Conservation (phyloP, 2,113 vertebrate species). For the Sapayoa aenigma region DNA sequence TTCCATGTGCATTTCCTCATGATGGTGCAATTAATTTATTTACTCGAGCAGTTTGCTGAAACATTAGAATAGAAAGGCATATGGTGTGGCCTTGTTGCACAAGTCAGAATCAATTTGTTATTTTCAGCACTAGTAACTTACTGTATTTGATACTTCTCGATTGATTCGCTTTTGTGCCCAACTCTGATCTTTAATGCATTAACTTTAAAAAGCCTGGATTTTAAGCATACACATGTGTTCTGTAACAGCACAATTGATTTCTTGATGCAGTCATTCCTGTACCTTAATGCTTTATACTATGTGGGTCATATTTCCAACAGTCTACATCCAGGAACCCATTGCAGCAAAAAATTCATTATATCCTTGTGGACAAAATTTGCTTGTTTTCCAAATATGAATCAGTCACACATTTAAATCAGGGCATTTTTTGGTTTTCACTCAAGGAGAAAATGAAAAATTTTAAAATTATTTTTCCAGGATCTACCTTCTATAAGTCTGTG, state of each 20-base stretch:
- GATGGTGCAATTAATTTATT: slow-evolving; percentile 25
- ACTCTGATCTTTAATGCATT: background rate
- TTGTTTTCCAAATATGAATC: background rate
- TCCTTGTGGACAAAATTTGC: background rate
- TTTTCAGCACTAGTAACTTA: background rate
- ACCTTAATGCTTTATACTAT: background rate
- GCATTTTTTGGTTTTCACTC: background rate
- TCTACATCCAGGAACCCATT: background rate
- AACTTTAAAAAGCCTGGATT: background rate
- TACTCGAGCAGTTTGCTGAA: background rate
- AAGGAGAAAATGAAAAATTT: background rate
- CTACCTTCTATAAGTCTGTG: background rate
- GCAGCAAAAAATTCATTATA: background rate
- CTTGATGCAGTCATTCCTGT: background rate
- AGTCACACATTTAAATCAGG: background rate
- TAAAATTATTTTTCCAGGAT: background rate
- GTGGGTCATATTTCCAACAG: background rate
- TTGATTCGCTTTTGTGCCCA: background rate
- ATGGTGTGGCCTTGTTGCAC: background rate
- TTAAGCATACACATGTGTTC: background rate
- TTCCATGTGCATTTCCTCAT: background rate
- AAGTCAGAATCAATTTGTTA: slow-evolving; percentile 2
- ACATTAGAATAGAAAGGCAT: background rate
- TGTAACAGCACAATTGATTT: background rate
- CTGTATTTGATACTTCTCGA: background rate